A percentile compares a stretch with the other conserved stretches of the same genome.
Evolutionary conservation across 2,113 vertebrate genomes (phyloP).

Genomic region (Lophius piscatorius): DNA sequence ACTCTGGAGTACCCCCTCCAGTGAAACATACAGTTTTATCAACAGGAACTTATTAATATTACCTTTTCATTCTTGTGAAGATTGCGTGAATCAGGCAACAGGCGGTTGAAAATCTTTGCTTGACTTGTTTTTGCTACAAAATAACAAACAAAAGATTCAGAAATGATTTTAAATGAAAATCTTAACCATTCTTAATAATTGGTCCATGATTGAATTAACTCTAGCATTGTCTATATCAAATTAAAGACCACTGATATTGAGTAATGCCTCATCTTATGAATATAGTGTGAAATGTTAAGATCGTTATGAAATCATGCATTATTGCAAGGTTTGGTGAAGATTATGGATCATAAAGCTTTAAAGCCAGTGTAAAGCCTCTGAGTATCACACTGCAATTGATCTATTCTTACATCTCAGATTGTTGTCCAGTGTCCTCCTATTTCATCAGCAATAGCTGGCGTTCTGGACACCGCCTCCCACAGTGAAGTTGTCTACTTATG

Average conservation of each 20-base stretch:
- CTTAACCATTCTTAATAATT: too few relatives aligned
- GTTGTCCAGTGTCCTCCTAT: slow-evolving; percentile 8
- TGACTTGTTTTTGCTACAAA: slow-evolving; percentile 7
- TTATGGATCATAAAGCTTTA: slow-evolving; percentile 24
- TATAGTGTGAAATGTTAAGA: not conserved
- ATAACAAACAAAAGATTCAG: too few relatives aligned
- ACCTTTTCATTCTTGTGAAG: slow-evolving; percentile 44
- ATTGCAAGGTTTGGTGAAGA: slow-evolving; percentile 6
- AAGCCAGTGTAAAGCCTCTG: not conserved
- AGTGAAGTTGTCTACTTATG: not conserved
- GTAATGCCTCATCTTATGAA: too few relatives aligned
- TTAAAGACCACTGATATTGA: too few relatives aligned
- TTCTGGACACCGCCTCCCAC: slow-evolving; percentile 1
- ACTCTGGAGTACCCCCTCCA: slow-evolving; percentile 1
- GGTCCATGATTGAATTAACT: too few relatives aligned
- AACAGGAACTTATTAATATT: slow-evolving; percentile 42
- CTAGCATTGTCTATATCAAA: too few relatives aligned
- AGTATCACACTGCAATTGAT: slow-evolving; percentile 21
- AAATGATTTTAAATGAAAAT: too few relatives aligned
- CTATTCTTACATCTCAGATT: not conserved
- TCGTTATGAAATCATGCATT: not conserved
- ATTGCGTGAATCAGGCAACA: slow-evolving; percentile 36
- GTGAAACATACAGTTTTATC: slow-evolving; percentile 32
- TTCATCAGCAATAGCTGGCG: slow-evolving; percentile 5
- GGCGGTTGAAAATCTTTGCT: slow-evolving; percentile 3